Evolutionary conservation across 2,113 vertebrate species (phyloP).

Genomic region (Paralichthys olivaceus): DNA sequence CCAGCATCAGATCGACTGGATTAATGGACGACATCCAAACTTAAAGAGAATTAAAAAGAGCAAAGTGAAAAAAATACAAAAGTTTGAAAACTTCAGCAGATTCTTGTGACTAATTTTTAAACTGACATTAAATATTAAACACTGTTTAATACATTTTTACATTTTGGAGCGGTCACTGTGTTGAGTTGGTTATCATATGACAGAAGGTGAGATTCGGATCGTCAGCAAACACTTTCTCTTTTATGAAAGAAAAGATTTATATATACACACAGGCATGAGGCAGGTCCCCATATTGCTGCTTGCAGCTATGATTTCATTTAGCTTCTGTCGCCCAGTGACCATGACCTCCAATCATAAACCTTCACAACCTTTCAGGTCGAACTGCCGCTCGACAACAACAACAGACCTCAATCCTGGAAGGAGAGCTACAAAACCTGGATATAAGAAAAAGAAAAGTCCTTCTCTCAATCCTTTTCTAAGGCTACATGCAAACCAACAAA

Average conservation of each 20-base stretch:
- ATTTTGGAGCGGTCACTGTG: no score
- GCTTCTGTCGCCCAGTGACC: slow-evolving; percentile 5
- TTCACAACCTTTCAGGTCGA: slow-evolving; percentile 14
- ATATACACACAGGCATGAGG: not conserved
- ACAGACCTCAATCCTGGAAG: not conserved
- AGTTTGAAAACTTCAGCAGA: not conserved
- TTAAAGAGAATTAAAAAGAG: slow-evolving; percentile 36
- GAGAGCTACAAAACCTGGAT: slow-evolving; percentile 1
- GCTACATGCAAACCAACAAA: no score
- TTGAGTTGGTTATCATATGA: not conserved
- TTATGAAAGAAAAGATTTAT: not conserved
- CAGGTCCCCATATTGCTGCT: slow-evolving; percentile 5
- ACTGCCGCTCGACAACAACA: no score
- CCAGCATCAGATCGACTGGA: slow-evolving; percentile 3
- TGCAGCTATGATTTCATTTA: slow-evolving; percentile 37
- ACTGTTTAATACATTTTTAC: no score
- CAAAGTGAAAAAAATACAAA: not conserved
- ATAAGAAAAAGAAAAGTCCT: slow-evolving; percentile 10
- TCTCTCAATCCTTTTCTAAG: not conserved
- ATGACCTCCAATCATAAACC: slow-evolving; percentile 52
- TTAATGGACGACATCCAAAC: slow-evolving; percentile 29
- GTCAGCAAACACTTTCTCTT: not conserved
- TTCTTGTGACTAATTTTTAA: not conserved
- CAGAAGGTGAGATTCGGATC: no score
- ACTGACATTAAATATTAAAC: not conserved